Base-by-base conservation (phyloP, 92 coral and sea anemone species). In the Virgularia gustaviana region DNA sequence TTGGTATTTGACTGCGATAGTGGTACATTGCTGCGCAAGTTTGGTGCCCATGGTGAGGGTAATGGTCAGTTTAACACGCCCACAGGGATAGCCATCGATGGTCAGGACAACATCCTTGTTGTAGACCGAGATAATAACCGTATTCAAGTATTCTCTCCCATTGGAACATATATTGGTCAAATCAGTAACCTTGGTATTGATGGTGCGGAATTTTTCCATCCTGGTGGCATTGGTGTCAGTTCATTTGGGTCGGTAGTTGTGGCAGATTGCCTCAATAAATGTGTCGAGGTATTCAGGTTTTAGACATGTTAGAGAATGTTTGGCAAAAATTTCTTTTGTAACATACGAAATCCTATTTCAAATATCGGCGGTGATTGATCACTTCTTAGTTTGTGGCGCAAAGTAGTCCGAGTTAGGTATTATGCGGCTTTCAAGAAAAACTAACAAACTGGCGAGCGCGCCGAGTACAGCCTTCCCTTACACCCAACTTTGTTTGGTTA, bases 131-230 rank as follows among this genome's bases (percentile, higher is more conserved):
- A 65, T 65, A 65, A 65, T 33, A 65, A 65, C 15, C 56, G 72
- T 16, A 49, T 65, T 4, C 72, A 65, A 24, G 56, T 42, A 2
- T 65, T 65, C 41, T 42, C 72, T 27, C 20, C 72, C 33, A 65
- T 24, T 4, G 72, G 72, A 1, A 30, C 51, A 13, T 65, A 41
- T 30, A 19, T 65, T 13, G 56, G 56, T 29, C 36, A 65, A 20
- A 65, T 65, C 0, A 39, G n/a, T 43, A 65, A 45, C 28, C 72
- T 65, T 3, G 72, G 72, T 18, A 49, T 42, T 23, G 72, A 65
- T 10, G 72, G 72, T n/a, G 72, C 72, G 2, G 72, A 65, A 56
- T 65, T 65, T 33, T 65, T 42, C 30, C 72, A 65, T 33, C 72
- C 72, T 0, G 72, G 72, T 9, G 72, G 72, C 31, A 42, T 65